Evolutionary conservation across 1,140 invertebrate species (phyloP).

Genomic region (Chymomyza costata): DNA sequence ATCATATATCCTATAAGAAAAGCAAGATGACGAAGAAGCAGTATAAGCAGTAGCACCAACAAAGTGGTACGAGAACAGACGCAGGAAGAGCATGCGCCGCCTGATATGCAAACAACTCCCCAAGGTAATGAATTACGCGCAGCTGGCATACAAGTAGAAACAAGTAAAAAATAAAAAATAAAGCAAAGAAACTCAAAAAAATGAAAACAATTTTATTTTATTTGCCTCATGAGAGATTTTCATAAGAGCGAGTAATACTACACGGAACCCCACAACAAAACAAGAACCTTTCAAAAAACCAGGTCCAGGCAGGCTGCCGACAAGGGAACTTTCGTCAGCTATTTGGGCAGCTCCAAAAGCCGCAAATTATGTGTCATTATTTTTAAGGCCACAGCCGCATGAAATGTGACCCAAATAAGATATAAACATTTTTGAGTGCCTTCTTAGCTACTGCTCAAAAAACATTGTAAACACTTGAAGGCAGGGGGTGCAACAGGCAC

Average conservation of each 20-base stretch:
- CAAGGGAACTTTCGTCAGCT: too few species aligned
- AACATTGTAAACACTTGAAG: constrained; percentile 43
- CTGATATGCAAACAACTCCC: constrained; percentile 52
- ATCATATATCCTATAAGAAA: constrained; percentile 19
- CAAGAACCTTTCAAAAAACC: too few species aligned
- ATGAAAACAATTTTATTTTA: constrained; percentile 70
- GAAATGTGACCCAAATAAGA: constrained; percentile 72
- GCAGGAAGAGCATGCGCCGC: constrained; percentile 20
- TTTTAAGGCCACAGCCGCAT: constrained; percentile 64
- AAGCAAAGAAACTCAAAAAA: constrained; percentile 11
- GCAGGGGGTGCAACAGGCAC: constrained; percentile 1
- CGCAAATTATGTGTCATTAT: constrained; percentile 71
- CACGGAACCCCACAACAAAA: too few species aligned
- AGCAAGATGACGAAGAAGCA: constrained; percentile 16
- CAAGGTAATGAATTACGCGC: constrained; percentile 55
- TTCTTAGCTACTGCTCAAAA: constrained; percentile 52
- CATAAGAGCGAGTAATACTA: constrained; percentile 15
- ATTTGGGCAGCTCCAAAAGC: constrained; percentile 21
- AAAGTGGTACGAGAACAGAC: not conserved
- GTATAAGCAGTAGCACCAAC: not conserved
- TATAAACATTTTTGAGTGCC: constrained; percentile 65
- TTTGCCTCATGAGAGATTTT: constrained; percentile 64
- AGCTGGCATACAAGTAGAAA: constrained; percentile 33
- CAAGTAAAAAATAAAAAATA: constrained; percentile 12
- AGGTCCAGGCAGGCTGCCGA: too few species aligned